Percentiles rank a stretch among this genome's conserved stretches.
These are phyloP conservation scores for Ceratina japonica DNA, from an alignment of 1,140 invertebrate genomes.

Conservation along the genomic window DNA sequence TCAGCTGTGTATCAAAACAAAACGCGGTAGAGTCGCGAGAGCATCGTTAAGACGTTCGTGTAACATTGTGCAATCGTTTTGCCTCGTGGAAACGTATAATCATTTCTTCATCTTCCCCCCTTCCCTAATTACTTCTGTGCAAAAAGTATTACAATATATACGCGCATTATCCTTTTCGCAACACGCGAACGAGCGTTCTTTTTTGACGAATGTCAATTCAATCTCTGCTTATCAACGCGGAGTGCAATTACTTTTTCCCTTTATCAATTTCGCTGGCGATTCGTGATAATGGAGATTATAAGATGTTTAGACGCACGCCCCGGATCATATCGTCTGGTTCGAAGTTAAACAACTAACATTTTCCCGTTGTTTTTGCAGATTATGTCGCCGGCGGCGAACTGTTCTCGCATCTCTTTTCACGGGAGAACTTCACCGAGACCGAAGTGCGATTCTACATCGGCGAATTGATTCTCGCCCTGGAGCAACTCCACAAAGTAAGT, in stretches of 20 bases:
- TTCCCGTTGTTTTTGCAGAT: constrained; percentile 82
- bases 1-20: too few relatives aligned
- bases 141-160: neutral
- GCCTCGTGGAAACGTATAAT: constrained; percentile 7
- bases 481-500: constrained; percentile 92
- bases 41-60: neutral
- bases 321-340: neutral
- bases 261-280: neutral
- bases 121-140: neutral
- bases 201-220: too few relatives aligned
- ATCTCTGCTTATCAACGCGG: too few relatives aligned
- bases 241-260: neutral
- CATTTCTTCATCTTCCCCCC: neutral
- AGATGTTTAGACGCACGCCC: neutral
- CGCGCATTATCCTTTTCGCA: neutral
- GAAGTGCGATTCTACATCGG: constrained; percentile 94
- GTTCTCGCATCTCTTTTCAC: constrained; percentile 94
- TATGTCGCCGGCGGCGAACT: constrained; percentile 96
- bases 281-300: neutral
- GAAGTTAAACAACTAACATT: constrained; percentile 5
- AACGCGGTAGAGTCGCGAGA: neutral
- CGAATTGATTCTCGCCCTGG: constrained; percentile 94
- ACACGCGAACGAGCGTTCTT: too few relatives aligned
- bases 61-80: neutral
- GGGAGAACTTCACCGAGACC: constrained; percentile 91